A percentile compares a stretch with the other conserved stretches of the same genome.
Evolutionary conservation across 2,113 vertebrate species (phyloP).

Genomic region (Ageneiosus marmoratus): DNA sequence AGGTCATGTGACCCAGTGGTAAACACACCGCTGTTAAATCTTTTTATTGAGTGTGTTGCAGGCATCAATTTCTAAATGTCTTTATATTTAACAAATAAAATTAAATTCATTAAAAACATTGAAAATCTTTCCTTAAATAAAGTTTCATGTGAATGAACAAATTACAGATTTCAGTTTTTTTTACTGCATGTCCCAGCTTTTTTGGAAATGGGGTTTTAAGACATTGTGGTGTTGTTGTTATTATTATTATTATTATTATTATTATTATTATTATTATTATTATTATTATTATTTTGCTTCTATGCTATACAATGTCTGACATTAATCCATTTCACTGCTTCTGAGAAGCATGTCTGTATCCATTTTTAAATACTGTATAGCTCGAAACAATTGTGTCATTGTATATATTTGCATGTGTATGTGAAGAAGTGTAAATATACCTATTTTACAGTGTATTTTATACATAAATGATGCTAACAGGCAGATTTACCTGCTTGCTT

Average conservation of each 20-base stretch:
- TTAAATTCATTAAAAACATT: no score
- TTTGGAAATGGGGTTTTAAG: no score
- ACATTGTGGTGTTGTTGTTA: constrained; percentile 53
- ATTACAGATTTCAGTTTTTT: no score
- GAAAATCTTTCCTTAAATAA: no score
- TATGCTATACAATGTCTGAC: constrained; percentile 80
- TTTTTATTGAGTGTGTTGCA: no score
- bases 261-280: constrained; percentile 23
- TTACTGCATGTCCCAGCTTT: no score
- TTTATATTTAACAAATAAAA: no score
- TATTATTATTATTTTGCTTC: constrained; percentile 48
- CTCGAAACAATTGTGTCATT: constrained; percentile 45
- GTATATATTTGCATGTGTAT: constrained; percentile 55
- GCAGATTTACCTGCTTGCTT: constrained; percentile 63
- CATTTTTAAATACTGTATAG: constrained; percentile 74
- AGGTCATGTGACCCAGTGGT: no score
- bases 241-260: constrained; percentile 48
- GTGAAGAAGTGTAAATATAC: constrained; percentile 63
- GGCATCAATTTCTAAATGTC: no score
- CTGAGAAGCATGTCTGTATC: constrained; percentile 86
- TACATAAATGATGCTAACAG: constrained; percentile 69
- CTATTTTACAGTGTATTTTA: constrained; percentile 75
- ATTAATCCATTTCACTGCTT: constrained; percentile 91
- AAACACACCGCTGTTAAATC: no score
- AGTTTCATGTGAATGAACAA: no score